Percentiles rank a stretch among this genome's conserved stretches.
These are phyloP conservation scores for Bombus confusus DNA, from an alignment of 1,140 invertebrate species.

Conservation along the genomic window DNA sequence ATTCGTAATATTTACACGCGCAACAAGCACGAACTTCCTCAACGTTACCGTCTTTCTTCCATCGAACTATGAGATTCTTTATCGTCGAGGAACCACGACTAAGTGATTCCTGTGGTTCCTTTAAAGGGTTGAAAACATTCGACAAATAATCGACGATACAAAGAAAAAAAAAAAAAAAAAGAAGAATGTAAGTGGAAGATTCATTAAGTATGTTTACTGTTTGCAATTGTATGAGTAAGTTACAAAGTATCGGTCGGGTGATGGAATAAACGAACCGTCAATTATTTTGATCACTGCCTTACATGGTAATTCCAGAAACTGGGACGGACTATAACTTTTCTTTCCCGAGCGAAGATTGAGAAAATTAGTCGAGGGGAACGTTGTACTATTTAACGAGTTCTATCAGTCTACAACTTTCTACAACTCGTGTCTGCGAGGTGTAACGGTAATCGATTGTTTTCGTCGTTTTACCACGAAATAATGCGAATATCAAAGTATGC, in stretches of 20 bases:
- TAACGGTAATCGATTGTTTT: conserved; percentile 7
- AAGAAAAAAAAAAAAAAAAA: not conserved
- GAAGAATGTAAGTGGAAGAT: not conserved
- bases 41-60: not conserved
- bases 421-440: not conserved
- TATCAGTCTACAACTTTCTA: conserved; percentile 7
- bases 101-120: not conserved
- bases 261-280: not conserved
- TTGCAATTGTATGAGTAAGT: not conserved
- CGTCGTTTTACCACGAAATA: not conserved
- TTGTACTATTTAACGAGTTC: conserved; percentile 1
- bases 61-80: not conserved
- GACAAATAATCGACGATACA: not conserved
- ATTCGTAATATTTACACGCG: not conserved
- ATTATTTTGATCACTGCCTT: conserved; percentile 5
- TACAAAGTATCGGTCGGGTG: not conserved
- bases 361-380: not conserved
- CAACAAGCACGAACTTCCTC: not conserved
- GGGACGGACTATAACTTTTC: not conserved
- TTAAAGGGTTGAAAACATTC: not conserved
- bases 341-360: not conserved
- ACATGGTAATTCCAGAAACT: conserved; percentile 1
- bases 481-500: not conserved
- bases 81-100: not conserved
- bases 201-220: not conserved